A percentile compares a stretch with the other conserved stretches of the same genome.
Conservation (phyloP, 2,888 invertebrate species). For the Dastarcus helophoroides region DNA sequence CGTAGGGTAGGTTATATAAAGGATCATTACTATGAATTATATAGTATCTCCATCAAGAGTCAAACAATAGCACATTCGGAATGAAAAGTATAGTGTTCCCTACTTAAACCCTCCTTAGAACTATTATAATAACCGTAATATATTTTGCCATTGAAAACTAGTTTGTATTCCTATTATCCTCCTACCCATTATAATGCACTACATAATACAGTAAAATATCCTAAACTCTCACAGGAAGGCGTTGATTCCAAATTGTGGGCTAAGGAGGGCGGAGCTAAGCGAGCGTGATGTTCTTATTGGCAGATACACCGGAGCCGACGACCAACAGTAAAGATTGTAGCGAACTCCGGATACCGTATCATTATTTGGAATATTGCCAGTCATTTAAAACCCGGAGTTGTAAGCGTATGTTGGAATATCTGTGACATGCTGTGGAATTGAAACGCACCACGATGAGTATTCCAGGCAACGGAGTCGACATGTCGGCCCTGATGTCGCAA, state of each 20-base stretch:
- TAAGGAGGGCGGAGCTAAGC: constrained; percentile 17
- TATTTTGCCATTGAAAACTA: constrained; percentile 35
- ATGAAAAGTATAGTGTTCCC: constrained; percentile 13
- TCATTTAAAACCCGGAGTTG: constrained; percentile 12
- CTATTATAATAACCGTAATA: constrained; percentile 31
- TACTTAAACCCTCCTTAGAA: constrained; percentile 20
- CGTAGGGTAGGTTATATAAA: no score
- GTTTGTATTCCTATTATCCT: constrained; percentile 36
- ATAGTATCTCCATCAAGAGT: constrained; percentile 24
- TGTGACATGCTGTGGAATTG: constrained; percentile 8
- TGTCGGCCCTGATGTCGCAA: constrained; percentile 76
- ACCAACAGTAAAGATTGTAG: constrained; percentile 33
- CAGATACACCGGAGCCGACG: constrained; percentile 29
- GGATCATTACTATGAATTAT: no score
- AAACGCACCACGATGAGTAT: constrained; percentile 52
- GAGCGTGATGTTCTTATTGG: constrained; percentile 23
- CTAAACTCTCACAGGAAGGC: constrained; percentile 25
- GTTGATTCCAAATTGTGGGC: constrained; percentile 19
- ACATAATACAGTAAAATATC: constrained; percentile 35
- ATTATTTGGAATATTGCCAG: constrained; percentile 26
- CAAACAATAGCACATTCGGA: constrained; percentile 22
- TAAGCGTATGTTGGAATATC: constrained; percentile 2
- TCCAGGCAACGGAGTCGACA: constrained; percentile 77
- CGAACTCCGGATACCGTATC: constrained; percentile 29
- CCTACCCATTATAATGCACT: constrained; percentile 27